These are phyloP conservation scores for Homarus gammarus DNA, from an alignment of 2,888 invertebrate genomes.

Conservation along the genomic window DNA sequence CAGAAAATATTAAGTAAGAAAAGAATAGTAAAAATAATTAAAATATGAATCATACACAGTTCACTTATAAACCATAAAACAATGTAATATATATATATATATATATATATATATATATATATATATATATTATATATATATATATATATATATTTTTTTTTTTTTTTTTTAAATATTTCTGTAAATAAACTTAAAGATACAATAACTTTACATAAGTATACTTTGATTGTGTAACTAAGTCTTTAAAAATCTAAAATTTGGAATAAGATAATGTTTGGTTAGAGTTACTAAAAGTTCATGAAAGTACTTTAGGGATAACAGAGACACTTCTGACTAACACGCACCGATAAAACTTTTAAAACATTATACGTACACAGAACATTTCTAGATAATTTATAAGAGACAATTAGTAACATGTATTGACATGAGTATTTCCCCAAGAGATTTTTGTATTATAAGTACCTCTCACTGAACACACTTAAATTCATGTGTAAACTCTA, in stretches of 20 bases:
- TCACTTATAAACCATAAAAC: background rate
- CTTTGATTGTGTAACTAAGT: background rate
- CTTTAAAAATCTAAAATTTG: background rate
- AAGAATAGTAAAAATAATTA: background rate
- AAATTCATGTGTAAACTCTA: background rate
- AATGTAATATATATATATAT: too few species aligned
- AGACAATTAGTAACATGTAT: background rate
- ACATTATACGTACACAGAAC: background rate
- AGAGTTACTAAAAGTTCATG: background rate
- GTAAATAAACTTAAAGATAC: too few species aligned
- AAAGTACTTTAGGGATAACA: background rate
- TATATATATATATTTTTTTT: too few species aligned
- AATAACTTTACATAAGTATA: background rate
- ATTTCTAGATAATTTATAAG: background rate
- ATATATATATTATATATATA: too few species aligned
- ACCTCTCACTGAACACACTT: background rate
- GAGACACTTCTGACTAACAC: background rate
- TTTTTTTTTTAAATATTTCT: too few species aligned
- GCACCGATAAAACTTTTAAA: background rate
- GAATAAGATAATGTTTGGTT: background rate
- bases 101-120: background rate
- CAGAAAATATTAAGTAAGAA: background rate
- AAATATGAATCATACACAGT: background rate
- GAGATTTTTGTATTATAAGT: background rate
- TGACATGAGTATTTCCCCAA: background rate